Base-by-base conservation (phyloP, 2,888 invertebrate species). In the Melangyna quadrimaculata region DNA sequence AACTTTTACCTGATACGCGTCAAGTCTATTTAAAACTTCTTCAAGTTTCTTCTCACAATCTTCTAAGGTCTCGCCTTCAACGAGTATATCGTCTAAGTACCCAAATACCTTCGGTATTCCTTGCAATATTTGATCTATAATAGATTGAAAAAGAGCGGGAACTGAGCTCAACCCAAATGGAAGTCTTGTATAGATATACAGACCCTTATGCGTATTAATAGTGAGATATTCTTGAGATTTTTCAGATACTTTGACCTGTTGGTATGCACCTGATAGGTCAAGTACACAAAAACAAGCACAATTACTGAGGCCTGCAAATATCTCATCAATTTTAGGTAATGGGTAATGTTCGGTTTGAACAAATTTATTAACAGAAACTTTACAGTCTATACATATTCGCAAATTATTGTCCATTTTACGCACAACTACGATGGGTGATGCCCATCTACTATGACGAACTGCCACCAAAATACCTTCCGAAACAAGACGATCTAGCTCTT, bases 51-150 rank as follows among this genome's bases (percentile, higher is more conserved):
- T 35, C 61, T 82, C 51, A 70, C 86, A 80, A 14, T 78, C 70
- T n/a, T 61, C 65, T 27, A 35, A n/a, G 24, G 29, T 59, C 14
- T 17, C 22, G 19, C 82, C 87, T 24, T 69, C 71, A 3, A 87
- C 78, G 1, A 88, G 22, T 5, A 86, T 78, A 73, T 87, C 87
- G 55, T 87, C 87, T 24, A 81, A 63, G 55, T 83, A 87, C 12
- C 73, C 75, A 5, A 29, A 74, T 2, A 81, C 69, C 9, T 51
- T 51, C 0, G 75, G 29, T 14, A 87, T 53, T 2, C 67, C 79
- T 9, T 19, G 17, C 24, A 88, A 51, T 29, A 87, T 78, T 71
- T 83, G 59, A 65, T 88, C 87, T 70, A 87, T 83, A 37, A 88
- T 51, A 1, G 57, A 67, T 70, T 87, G 82, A 37, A 75, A 75